These are phyloP conservation scores for Dyspetes luteomarginatus DNA, from an alignment of 2,888 invertebrate genomes.

Conservation along the genomic window DNA sequence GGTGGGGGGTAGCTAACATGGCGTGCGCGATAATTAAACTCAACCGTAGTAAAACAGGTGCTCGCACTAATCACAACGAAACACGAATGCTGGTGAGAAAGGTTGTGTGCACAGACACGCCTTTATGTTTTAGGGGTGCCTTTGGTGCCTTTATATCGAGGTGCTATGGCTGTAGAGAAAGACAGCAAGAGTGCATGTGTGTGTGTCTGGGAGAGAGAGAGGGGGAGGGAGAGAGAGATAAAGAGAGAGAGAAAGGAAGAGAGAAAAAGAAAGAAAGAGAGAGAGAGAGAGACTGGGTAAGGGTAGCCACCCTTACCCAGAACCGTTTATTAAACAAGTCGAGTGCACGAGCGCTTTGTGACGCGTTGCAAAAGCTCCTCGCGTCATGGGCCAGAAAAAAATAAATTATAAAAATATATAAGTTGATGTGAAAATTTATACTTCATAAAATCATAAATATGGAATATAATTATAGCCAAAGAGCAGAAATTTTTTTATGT, in stretches of 20 bases:
- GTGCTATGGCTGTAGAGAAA: no score
- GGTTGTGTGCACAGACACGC: conserved; percentile 16
- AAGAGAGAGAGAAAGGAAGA: not conserved
- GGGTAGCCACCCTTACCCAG: not conserved
- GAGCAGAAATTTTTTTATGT: no score
- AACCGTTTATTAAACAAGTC: conserved; percentile 50
- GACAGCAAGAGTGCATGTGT: no score
- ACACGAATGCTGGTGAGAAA: conserved; percentile 42
- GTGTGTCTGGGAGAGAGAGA: no score
- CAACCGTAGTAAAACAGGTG: conserved; percentile 61
- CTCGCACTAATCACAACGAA: conserved; percentile 63
- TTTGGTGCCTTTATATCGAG: no score
- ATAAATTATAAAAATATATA: not conserved
- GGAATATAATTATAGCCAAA: conserved; percentile 28
- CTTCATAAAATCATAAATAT: conserved; percentile 1
- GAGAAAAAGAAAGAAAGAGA: no score
- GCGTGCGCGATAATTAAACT: conserved; percentile 60
- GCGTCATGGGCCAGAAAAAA: conserved; percentile 6
- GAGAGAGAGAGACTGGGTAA: no score
- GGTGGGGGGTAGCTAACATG: conserved; percentile 13
- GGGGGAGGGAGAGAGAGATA: no score
- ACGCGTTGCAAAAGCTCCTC: conserved; percentile 38
- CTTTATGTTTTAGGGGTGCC: no score
- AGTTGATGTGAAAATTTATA: no score
- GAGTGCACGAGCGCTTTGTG: conserved; percentile 45